A percentile compares a stretch with the other conserved stretches of the same genome.
phyloP scores from a whole-genome alignment of 2,888 invertebrate genomes.

The Lasioglossum oenotherae region DNA sequence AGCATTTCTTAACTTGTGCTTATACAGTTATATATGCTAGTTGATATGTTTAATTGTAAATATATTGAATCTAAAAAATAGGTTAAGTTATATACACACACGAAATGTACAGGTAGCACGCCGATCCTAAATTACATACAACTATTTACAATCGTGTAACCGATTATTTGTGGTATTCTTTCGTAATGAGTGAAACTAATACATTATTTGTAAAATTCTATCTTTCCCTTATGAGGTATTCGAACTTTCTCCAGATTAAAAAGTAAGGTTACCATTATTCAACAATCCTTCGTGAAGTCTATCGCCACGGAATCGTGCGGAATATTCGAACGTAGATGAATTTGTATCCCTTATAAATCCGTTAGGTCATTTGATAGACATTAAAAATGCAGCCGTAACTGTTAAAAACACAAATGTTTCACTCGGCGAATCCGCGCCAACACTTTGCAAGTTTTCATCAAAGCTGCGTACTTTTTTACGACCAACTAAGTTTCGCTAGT shows the following conservation, averaged over 20 bases:
- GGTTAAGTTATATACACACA: conserved; percentile 49
- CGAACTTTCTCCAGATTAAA: conserved; percentile 29
- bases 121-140: background rate
- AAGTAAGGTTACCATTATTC: conserved; percentile 62
- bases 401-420: conserved; percentile 49
- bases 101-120: conserved; percentile 16
- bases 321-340: conserved; percentile 8
- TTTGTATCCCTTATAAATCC: conserved; percentile 34
- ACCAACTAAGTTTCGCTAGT: conserved; percentile 13
- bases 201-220: conserved; percentile 10
- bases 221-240: conserved; percentile 12
- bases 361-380: conserved; percentile 34
- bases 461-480: conserved; percentile 27
- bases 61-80: conserved; percentile 50
- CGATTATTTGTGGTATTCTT: background rate
- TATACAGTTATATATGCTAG: conserved; percentile 31
- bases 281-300: conserved; percentile 22
- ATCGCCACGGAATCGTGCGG: conserved; percentile 20
- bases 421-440: conserved; percentile 41
- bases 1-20: conserved; percentile 19
- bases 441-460: conserved; percentile 38
- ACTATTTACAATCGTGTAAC: conserved; percentile 11
- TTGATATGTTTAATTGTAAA: conserved; percentile 46
- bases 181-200: background rate
- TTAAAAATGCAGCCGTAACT: conserved; percentile 41